phyloP scores from a whole-genome alignment of 1,140 invertebrate species.

The Drosophila mauritiana region DNA sequence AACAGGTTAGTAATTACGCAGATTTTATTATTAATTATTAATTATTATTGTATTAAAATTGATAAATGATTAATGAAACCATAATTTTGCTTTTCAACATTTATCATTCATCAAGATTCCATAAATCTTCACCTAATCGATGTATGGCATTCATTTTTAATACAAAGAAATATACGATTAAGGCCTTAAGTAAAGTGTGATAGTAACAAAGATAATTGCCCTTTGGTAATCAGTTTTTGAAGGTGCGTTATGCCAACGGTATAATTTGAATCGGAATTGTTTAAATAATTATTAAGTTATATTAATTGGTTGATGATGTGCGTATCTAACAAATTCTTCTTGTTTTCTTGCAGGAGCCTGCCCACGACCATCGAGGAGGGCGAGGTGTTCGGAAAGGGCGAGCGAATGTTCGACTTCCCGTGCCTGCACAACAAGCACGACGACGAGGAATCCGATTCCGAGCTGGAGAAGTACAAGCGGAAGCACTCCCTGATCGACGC shows the following conservation, averaged over 20 bases:
- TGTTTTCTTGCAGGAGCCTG: conserved; percentile 80
- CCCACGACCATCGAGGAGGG: conserved; percentile 88
- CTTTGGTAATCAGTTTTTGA: too few species aligned
- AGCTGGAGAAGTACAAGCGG: conserved; percentile 77
- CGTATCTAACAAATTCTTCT: background rate
- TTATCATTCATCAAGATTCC: background rate
- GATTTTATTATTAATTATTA: background rate
- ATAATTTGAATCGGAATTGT: background rate
- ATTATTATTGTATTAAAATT: background rate
- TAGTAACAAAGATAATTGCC: too few species aligned
- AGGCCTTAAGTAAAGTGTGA: too few species aligned
- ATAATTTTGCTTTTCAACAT: background rate
- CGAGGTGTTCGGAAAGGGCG: conserved; percentile 87
- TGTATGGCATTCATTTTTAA: background rate
- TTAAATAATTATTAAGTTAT: background rate
- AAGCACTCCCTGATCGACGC: conserved; percentile 81
- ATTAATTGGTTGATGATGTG: too few species aligned
- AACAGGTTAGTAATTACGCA: conserved; percentile 73
- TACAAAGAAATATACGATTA: background rate
- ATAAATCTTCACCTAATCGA: background rate
- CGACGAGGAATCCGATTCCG: conserved; percentile 69
- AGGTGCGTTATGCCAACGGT: too few species aligned
- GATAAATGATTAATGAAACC: background rate
- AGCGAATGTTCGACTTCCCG: conserved; percentile 86
- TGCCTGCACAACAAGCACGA: conserved; percentile 74